Evolutionary conservation across 2,888 invertebrate genomes (phyloP).

Genomic region (Drosophila heteroneura): DNA sequence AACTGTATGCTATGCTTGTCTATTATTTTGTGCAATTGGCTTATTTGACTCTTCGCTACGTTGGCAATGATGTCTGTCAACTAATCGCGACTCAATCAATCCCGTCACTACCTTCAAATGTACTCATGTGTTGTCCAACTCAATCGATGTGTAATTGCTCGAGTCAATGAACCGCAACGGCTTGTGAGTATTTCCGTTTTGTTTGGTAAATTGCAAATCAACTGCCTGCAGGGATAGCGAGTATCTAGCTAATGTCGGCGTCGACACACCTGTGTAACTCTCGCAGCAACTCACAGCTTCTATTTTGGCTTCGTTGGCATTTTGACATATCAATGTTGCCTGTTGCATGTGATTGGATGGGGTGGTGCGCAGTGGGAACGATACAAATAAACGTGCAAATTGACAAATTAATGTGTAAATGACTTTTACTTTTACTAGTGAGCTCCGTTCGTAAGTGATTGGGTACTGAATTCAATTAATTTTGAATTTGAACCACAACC

Average conservation of each 20-base stretch:
- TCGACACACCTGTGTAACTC: constrained; percentile 22
- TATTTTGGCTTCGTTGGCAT: neutral
- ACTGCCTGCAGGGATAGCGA: constrained; percentile 51
- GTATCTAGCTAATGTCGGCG: constrained; percentile 35
- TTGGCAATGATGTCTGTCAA: neutral
- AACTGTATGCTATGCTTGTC: neutral
- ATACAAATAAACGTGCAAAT: constrained; percentile 17
- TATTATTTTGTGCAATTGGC: neutral
- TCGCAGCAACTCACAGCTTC: neutral
- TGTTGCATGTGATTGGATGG: constrained; percentile 40
- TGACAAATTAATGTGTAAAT: constrained; percentile 32
- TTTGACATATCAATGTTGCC: constrained; percentile 47
- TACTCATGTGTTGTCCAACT: constrained; percentile 15
- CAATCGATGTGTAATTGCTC: constrained; percentile 61
- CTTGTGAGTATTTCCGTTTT: constrained; percentile 47
- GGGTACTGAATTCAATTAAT: constrained; percentile 60
- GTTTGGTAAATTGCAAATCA: constrained; percentile 73
- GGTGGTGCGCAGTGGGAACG: neutral
- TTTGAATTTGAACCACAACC: constrained; percentile 50
- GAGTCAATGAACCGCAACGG: constrained; percentile 52
- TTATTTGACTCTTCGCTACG: constrained; percentile 16
- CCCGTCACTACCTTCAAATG: neutral
- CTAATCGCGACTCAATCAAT: neutral
- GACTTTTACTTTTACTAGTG: constrained; percentile 36
- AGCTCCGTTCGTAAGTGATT: constrained; percentile 52